Evolutionary conservation across 2,113 vertebrate species (phyloP).

Genomic region (Caranx ignobilis): DNA sequence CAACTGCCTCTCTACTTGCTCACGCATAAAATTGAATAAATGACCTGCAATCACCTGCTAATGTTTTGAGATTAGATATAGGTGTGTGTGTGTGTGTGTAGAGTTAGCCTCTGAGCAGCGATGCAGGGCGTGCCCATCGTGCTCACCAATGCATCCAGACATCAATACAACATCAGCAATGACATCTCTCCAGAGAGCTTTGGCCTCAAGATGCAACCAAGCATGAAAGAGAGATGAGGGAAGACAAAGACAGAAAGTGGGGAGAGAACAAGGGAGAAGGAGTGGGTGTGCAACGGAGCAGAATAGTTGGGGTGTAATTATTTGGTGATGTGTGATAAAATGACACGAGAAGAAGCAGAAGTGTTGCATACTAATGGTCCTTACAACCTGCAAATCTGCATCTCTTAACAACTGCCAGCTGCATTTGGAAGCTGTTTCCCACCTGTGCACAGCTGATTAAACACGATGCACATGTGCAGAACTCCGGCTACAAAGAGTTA

Average conservation of each 20-base stretch:
- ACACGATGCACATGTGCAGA: constrained; percentile 1
- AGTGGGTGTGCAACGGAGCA: constrained; percentile 43
- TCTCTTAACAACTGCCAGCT: constrained; percentile 30
- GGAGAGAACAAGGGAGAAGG: constrained; percentile 29
- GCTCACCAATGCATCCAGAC: constrained; percentile 57
- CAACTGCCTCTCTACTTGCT: not conserved
- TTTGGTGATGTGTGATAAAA: constrained; percentile 57
- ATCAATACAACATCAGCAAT: constrained; percentile 68
- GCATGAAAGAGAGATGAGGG: constrained; percentile 64
- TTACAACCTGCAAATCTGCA: constrained; percentile 25
- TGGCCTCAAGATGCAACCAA: constrained; percentile 60
- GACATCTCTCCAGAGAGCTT: constrained; percentile 68
- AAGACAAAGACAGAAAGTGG: constrained; percentile 51
- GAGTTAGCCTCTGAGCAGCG: constrained; percentile 33
- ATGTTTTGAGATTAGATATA: constrained; percentile 14
- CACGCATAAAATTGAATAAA: constrained; percentile 28
- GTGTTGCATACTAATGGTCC: constrained; percentile 52
- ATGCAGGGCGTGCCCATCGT: constrained; percentile 29
- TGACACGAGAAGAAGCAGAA: constrained; percentile 52
- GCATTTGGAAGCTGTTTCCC: constrained; percentile 24
- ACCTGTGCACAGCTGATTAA: constrained; percentile 47
- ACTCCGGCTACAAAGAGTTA: not conserved
- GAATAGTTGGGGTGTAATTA: constrained; percentile 56
- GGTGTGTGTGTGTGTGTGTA: not conserved
- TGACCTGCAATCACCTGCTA: constrained; percentile 24